Percentiles rank a stretch among this genome's conserved stretches.
These are phyloP conservation scores for Parazoanthus swiftii DNA, from an alignment of 92 coral and sea anemone genomes.

Conservation along the genomic window DNA sequence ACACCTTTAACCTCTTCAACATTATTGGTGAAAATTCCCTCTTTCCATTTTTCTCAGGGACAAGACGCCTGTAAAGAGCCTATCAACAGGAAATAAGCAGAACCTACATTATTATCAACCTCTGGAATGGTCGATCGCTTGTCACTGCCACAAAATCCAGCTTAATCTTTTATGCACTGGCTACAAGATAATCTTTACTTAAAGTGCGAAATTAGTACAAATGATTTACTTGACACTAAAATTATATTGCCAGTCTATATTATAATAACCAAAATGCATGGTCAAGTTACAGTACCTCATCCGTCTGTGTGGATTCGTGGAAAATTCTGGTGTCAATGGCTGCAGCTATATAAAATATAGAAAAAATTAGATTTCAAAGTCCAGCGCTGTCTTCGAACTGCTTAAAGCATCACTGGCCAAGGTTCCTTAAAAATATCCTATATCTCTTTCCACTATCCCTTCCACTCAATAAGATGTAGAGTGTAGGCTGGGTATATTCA, in stretches of 20 bases:
- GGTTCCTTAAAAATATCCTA: too few species aligned
- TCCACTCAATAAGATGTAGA: too few species aligned
- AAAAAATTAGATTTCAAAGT: not conserved
- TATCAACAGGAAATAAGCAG: conserved; percentile 35
- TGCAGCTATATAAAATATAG: conserved; percentile 60
- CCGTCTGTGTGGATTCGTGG: conserved; percentile 89
- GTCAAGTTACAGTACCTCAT: conserved; percentile 56
- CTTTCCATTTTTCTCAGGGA: conserved; percentile 86
- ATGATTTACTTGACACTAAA: not conserved
- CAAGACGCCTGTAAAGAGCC: conserved; percentile 91
- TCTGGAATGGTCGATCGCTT: not conserved
- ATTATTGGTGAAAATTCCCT: conserved; percentile 78
- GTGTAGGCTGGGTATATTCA: too few species aligned
- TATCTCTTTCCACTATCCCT: not conserved
- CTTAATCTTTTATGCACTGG: not conserved
- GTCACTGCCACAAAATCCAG: not conserved
- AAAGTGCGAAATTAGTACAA: not conserved
- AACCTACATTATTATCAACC: not conserved
- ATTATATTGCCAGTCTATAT: not conserved
- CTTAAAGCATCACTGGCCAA: too few species aligned
- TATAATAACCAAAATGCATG: not conserved
- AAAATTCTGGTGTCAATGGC: conserved; percentile 96
- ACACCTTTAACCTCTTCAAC: conserved; percentile 87
- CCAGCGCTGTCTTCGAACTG: not conserved
- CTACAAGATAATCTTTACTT: not conserved